phyloP scores from a whole-genome alignment of 2,797 vertebrate genomes.

The Chanos chanos region DNA sequence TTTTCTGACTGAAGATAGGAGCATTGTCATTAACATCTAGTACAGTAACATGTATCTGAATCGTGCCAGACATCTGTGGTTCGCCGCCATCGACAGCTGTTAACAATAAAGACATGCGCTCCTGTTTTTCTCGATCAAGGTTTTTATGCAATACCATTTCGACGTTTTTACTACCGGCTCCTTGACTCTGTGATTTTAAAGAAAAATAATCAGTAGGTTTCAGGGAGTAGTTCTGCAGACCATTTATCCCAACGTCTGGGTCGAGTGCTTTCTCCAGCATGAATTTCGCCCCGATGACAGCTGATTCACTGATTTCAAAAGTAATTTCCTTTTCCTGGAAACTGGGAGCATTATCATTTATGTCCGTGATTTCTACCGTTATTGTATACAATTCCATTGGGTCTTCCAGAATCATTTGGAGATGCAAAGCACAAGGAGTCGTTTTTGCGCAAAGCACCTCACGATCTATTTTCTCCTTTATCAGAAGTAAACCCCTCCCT shows the following conservation, averaged over 20 bases:
- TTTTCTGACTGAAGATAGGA: constrained; percentile 25
- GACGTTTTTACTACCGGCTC: constrained; percentile 60
- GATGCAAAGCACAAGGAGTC: constrained; percentile 64
- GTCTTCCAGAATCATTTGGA: constrained; percentile 60
- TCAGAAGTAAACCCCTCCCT: constrained; percentile 55
- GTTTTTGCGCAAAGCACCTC: constrained; percentile 61
- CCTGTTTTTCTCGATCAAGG: constrained; percentile 56
- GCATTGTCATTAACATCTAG: constrained; percentile 62
- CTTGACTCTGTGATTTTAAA: constrained; percentile 58
- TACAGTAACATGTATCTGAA: constrained; percentile 56
- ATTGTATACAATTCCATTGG: constrained; percentile 61
- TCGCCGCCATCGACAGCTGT: constrained; percentile 61
- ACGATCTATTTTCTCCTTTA: constrained; percentile 63
- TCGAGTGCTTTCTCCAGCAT: constrained; percentile 37
- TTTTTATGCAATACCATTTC: constrained; percentile 61
- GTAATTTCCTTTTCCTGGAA: constrained; percentile 25
- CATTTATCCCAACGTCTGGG: constrained; percentile 36
- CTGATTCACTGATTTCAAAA: constrained; percentile 36
- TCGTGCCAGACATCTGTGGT: constrained; percentile 59
- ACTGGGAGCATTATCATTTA: constrained; percentile 36
- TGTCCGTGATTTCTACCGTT: constrained; percentile 54
- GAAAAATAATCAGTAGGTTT: constrained; percentile 57
- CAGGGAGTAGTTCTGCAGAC: constrained; percentile 34
- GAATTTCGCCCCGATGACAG: constrained; percentile 31
- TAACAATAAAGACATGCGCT: constrained; percentile 41